Evolutionary conservation across 2,113 vertebrate genomes (phyloP).

Genomic region (Aptenodytes patagonicus): DNA sequence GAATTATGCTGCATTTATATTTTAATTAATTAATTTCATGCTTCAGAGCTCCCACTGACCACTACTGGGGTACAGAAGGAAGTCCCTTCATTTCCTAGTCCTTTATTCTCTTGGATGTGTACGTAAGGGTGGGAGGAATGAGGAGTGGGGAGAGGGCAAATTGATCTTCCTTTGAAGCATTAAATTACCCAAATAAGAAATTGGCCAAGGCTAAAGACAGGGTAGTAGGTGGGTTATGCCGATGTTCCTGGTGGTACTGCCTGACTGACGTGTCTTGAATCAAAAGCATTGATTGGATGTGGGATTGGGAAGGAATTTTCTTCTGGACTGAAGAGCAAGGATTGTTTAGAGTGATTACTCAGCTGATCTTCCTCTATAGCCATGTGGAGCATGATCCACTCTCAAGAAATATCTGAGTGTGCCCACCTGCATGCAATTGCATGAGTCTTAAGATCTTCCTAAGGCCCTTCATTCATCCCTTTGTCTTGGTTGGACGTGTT

Average conservation of each 20-base stretch:
- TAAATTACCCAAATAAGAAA: constrained; percentile 53
- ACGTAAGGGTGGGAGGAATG: neutral
- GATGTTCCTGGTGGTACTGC: neutral
- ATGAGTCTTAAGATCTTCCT: neutral
- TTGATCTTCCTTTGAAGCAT: constrained; percentile 57
- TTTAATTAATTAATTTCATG: constrained; percentile 71
- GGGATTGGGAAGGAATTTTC: neutral
- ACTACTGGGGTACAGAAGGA: constrained; percentile 45
- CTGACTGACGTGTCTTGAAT: constrained; percentile 7
- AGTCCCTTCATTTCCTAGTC: constrained; percentile 16
- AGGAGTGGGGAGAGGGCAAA: neutral
- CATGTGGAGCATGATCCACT: neutral
- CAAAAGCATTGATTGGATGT: neutral
- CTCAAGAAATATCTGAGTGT: neutral
- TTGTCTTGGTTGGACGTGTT: neutral
- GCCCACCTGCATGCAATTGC: neutral
- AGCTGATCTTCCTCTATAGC: neutral
- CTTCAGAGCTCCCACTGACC: constrained; percentile 61
- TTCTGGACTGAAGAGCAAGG: neutral
- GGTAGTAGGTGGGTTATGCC: neutral
- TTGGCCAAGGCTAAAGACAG: neutral
- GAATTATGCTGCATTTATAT: constrained; percentile 52
- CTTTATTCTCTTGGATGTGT: constrained; percentile 37
- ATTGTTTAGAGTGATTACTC: neutral
- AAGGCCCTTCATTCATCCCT: neutral